A percentile compares a stretch with the other conserved stretches of the same genome.
phyloP scores from a whole-genome alignment of 2,888 invertebrate species.

The Lochmaea crataegi region DNA sequence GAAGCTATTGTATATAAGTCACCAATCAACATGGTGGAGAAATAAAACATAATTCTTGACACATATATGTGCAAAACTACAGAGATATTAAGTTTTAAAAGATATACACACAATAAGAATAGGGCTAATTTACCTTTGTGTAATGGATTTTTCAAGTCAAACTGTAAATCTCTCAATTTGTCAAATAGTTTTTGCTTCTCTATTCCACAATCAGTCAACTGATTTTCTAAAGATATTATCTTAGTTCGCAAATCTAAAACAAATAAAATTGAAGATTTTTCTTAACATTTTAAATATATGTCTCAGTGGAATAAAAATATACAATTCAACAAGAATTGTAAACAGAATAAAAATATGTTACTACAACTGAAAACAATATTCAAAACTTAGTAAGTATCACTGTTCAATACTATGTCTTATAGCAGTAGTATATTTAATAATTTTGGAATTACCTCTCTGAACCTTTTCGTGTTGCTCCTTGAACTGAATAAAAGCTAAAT shows the following conservation, averaged over 20 bases:
- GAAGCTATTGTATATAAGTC: neutral
- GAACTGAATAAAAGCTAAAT: conserved; percentile 73
- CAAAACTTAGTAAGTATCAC: neutral
- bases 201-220: conserved; percentile 71
- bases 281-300: neutral
- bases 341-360: neutral
- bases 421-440: neutral
- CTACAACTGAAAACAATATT: neutral
- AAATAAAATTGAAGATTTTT: neutral
- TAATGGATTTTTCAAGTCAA: conserved; percentile 68
- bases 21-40: too few relatives aligned
- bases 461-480: conserved; percentile 74
- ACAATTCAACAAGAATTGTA: neutral
- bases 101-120: conserved; percentile 15
- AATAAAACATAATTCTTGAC: too few relatives aligned
- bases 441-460: conserved; percentile 66
- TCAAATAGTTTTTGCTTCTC: conserved; percentile 50
- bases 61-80: too few relatives aligned
- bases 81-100: neutral
- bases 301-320: too few relatives aligned
- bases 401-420: too few relatives aligned
- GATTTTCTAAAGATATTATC: conserved; percentile 68
- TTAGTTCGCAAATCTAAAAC: conserved; percentile 67
- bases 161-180: conserved; percentile 65
- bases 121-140: conserved; percentile 67